Percentiles rank a stretch among this genome's conserved stretches.
phyloP scores from a whole-genome alignment of 1,140 invertebrate species.

The Panulirus ornatus region DNA sequence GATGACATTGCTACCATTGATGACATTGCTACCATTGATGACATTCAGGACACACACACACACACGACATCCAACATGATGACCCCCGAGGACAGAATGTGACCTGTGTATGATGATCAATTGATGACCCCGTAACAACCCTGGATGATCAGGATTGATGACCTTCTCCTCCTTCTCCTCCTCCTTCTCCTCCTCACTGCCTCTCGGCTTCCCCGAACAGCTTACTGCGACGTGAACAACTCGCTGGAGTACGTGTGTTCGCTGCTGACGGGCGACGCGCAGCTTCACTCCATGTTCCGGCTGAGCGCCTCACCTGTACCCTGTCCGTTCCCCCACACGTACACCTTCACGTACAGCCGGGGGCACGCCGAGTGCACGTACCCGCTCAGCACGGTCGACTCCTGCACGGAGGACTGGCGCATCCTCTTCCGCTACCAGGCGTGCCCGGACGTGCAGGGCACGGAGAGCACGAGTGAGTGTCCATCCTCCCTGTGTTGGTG shows the following conservation, averaged over 20 bases:
- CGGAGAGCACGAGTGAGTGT: conserved; percentile 72
- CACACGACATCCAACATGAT: no score
- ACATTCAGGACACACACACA: no score
- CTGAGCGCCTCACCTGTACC: conserved; percentile 82
- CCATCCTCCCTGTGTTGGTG: background rate
- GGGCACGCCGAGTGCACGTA: conserved; percentile 86
- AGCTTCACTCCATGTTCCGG: conserved; percentile 92
- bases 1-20: no score
- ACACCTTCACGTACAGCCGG: conserved; percentile 90
- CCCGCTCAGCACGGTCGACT: conserved; percentile 87
- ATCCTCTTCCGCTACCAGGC: conserved; percentile 93
- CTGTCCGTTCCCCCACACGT: conserved; percentile 82
- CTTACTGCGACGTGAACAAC: conserved; percentile 61
- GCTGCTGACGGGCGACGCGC: conserved; percentile 91
- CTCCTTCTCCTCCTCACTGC: no score
- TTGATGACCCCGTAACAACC: no score
- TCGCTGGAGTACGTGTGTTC: conserved; percentile 82
- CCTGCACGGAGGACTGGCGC: conserved; percentile 89
- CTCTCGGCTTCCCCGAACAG: conserved; percentile 6
- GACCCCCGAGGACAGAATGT: no score
- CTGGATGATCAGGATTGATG: no score
- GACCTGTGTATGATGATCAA: no score
- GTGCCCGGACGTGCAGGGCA: conserved; percentile 87
- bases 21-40: no score
- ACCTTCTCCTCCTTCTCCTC: no score